Base-by-base conservation (phyloP, 2,113 vertebrate genomes). In the Nesogale talazaci region DNA sequence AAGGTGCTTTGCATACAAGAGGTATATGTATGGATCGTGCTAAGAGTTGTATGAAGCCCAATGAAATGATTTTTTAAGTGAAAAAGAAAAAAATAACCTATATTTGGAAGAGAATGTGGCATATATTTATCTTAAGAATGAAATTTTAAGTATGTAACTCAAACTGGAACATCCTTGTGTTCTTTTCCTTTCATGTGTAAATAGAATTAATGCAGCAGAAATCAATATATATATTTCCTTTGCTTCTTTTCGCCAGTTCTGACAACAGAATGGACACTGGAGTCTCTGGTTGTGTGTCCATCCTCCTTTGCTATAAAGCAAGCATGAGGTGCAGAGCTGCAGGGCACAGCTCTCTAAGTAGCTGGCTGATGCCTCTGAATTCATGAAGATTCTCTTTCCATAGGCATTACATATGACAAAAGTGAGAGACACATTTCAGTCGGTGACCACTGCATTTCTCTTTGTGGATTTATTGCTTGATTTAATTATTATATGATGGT, bases 181-280 rank as follows among this genome's bases (percentile, higher is more conserved):
- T 72, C 10, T 90, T 92, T 70, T 77, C 9, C 80, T 96, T 97
- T 96, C 88, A 95, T 93, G 80, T 95, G 74, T 81, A 95, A 88
- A 93, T 88, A 63, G 27, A 86, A 83, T 85, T 94, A 93, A 81
- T 93, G 85, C 25, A 83, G 4, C 34, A 79, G 74, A 86, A 90
- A 95, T 77, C 67, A 86, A 76, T 86, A 83, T 83, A 23, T 61
- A 52, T 84, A n/a, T 86, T 90, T 92, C 82, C 80, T 94, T 91
- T 96, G 76, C 90, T 95, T 88, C 78, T 78, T 65, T 91, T 63
- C 90, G 84, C 75, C 88, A 83, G 19, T 81, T 94, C 42, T 94
- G 92, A 88, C 65, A 72, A 93, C 20, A 67, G 46, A n/a, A 88
- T 14, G 3, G 65, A 31, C 23, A 74, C 9, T 46, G 7, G 7